phyloP scores from a whole-genome alignment of 1,140 invertebrate genomes.

The Danaus plexippus region DNA sequence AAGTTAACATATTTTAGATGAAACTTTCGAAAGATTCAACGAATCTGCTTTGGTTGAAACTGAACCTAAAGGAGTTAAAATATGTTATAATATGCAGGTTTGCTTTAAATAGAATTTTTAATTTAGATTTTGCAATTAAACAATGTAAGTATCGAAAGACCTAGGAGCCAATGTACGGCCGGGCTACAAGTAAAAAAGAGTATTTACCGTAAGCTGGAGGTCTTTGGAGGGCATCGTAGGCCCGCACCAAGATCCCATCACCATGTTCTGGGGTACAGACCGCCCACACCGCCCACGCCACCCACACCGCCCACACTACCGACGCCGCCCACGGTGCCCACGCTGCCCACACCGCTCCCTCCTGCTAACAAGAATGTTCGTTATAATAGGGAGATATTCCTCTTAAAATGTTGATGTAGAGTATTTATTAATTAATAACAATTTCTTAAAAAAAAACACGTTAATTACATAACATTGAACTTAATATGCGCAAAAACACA shows the following conservation, averaged over 20 bases:
- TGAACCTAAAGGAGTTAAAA: no score
- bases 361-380: constrained; percentile 22
- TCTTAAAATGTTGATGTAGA: neutral
- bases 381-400: no score
- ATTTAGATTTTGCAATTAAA: no score
- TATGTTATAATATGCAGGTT: no score
- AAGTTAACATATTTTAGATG: no score
- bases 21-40: no score
- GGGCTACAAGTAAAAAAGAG: neutral
- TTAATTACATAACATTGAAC: no score
- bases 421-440: constrained; percentile 6
- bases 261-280: constrained; percentile 59
- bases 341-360: constrained; percentile 32
- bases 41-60: no score
- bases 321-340: constrained; percentile 40
- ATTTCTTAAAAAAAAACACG: neutral
- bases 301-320: constrained; percentile 41
- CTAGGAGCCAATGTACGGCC: no score
- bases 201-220: constrained; percentile 80
- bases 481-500: no score
- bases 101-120: no score
- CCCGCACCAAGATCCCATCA: constrained; percentile 84
- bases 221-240: constrained; percentile 84
- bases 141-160: no score
- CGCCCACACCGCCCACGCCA: constrained; percentile 47